phyloP scores from a whole-genome alignment of 2,888 invertebrate genomes.

The Elegia similella region DNA sequence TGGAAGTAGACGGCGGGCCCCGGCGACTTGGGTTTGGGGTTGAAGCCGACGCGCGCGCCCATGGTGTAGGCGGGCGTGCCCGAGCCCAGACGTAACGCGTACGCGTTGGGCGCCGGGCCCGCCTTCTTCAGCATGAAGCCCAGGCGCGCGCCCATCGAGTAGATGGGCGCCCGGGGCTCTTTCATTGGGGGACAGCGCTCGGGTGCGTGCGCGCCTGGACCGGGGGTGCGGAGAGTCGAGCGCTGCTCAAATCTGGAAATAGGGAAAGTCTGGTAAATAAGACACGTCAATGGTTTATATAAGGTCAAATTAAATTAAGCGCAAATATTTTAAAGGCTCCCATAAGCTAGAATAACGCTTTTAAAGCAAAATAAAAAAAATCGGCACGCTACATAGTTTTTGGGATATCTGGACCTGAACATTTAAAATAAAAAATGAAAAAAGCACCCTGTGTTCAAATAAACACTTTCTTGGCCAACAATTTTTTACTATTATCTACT shows the following conservation, averaged over 20 bases:
- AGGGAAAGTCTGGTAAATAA: too few relatives aligned
- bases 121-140: slow-evolving; percentile 62
- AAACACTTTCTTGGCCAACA: too few relatives aligned
- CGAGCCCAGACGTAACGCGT: slow-evolving; percentile 69
- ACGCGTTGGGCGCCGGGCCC: slow-evolving; percentile 84
- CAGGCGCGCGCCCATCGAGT: slow-evolving; percentile 77
- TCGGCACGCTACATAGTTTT: too few relatives aligned
- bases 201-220: slow-evolving; percentile 84
- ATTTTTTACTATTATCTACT: too few relatives aligned
- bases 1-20: slow-evolving; percentile 81
- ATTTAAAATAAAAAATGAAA: too few relatives aligned
- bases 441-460: too few relatives aligned
- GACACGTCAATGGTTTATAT: too few relatives aligned
- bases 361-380: too few relatives aligned
- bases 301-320: too few relatives aligned
- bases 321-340: too few relatives aligned
- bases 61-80: slow-evolving; percentile 71
- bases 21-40: slow-evolving; percentile 57
- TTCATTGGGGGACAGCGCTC: slow-evolving; percentile 80
- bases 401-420: too few relatives aligned
- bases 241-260: slow-evolving; percentile 51
- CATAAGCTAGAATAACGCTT: too few relatives aligned
- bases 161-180: slow-evolving; percentile 78
- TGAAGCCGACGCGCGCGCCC: slow-evolving; percentile 60
- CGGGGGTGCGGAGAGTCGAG: slow-evolving; percentile 67